A percentile compares a stretch with the other conserved stretches of the same genome.
Evolutionary conservation across 2,113 vertebrate species (phyloP).

Genomic region (Typhlomys cinereus): DNA sequence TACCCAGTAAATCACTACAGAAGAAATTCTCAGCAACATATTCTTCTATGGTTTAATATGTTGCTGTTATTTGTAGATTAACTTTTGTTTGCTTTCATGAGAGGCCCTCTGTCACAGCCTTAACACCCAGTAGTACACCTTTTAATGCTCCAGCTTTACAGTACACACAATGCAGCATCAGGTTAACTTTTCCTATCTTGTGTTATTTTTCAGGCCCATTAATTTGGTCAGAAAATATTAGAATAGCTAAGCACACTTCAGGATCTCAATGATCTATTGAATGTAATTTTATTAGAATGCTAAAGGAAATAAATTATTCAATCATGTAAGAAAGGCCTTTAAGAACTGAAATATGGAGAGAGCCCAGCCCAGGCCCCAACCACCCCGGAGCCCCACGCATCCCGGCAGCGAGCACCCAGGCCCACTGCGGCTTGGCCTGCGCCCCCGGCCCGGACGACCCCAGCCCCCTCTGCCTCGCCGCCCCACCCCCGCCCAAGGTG

Average conservation of each 20-base stretch:
- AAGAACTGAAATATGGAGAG: no score
- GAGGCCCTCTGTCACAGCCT: not conserved
- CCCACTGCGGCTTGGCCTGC: no score
- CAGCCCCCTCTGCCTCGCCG: no score
- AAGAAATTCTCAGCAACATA: not conserved
- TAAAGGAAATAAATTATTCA: slow-evolving; percentile 35
- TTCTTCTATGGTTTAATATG: not conserved
- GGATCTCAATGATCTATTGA: slow-evolving; percentile 14
- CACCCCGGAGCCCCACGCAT: no score
- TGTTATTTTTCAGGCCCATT: slow-evolving; percentile 55
- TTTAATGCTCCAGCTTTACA: slow-evolving; percentile 17
- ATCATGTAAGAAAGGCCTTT: slow-evolving; percentile 20
- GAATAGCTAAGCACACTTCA: slow-evolving; percentile 20
- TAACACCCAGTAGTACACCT: not conserved
- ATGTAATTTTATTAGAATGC: slow-evolving; percentile 48
- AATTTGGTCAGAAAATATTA: slow-evolving; percentile 60
- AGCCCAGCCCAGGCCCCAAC: no score
- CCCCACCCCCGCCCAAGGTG: no score
- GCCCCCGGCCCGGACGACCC: no score
- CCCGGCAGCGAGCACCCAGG: no score
- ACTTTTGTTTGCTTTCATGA: not conserved
- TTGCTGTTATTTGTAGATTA: not conserved
- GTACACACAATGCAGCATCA: not conserved
- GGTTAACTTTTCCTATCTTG: slow-evolving; percentile 16
- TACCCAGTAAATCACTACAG: not conserved